Conservation (phyloP, 2,797 vertebrate genomes). For the Scomberomorus guttatus region DNA sequence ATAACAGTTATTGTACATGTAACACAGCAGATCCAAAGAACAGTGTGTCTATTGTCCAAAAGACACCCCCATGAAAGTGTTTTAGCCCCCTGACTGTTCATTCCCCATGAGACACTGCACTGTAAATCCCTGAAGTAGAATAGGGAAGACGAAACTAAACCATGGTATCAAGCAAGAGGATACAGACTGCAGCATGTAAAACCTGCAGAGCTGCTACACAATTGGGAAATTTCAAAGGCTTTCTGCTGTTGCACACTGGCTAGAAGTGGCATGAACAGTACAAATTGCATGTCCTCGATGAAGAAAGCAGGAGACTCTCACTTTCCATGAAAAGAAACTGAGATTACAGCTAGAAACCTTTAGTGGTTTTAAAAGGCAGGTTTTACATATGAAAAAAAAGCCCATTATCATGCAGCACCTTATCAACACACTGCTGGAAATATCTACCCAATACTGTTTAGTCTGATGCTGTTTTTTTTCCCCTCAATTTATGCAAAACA, state of each 20-base stretch:
- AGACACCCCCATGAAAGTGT: constrained; percentile 29
- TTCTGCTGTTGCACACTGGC: constrained; percentile 7
- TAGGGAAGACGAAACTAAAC: constrained; percentile 32
- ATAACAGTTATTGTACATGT: constrained; percentile 45
- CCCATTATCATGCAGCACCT: background rate
- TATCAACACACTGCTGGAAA: background rate
- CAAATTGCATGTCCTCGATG: constrained; percentile 1
- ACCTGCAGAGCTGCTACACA: constrained; percentile 30
- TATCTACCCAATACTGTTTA: background rate
- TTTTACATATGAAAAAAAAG: background rate
- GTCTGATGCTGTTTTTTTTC: background rate
- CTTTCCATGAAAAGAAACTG: background rate
- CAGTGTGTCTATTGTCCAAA: constrained; percentile 8
- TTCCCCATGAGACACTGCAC: constrained; percentile 10
- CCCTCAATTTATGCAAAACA: background rate
- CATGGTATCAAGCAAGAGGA: constrained; percentile 7
- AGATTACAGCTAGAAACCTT: background rate
- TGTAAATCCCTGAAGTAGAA: constrained; percentile 51
- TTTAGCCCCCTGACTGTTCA: constrained; percentile 42
- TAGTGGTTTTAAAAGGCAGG: background rate
- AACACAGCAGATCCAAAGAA: constrained; percentile 23
- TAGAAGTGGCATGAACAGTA: constrained; percentile 27
- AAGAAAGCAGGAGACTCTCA: constrained; percentile 8
- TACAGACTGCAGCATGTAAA: constrained; percentile 26
- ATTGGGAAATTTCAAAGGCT: constrained; percentile 22